Conservation (phyloP, 2,797 vertebrate species). For the Saxicola maurus region DNA sequence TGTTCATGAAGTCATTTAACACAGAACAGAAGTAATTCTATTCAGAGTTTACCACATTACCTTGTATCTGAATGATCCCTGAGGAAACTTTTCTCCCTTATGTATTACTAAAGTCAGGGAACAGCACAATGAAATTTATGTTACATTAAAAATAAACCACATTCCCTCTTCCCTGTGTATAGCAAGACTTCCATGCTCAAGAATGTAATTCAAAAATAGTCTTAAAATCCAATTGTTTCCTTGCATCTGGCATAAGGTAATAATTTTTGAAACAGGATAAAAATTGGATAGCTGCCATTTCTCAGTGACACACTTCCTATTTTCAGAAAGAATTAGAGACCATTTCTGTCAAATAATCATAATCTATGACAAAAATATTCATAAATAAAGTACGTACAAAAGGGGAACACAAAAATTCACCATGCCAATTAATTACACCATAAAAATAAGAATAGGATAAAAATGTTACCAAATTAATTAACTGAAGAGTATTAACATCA, state of each 20-base stretch:
- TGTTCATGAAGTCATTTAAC: background rate
- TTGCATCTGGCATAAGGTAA: background rate
- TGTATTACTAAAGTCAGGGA: background rate
- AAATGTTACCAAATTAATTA: background rate
- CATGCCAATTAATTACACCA: accelerated
- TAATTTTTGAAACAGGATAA: background rate
- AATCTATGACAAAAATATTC: background rate
- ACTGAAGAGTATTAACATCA: background rate
- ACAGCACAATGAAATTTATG: background rate
- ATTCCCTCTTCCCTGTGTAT: background rate
- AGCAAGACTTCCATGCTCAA: background rate
- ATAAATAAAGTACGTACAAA: background rate
- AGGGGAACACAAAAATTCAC: background rate
- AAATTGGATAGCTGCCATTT: background rate
- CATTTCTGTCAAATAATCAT: background rate
- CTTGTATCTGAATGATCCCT: background rate
- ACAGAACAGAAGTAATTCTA: background rate
- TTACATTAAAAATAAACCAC: background rate
- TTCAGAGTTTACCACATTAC: background rate
- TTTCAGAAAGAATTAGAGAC: background rate
- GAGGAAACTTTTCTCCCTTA: background rate
- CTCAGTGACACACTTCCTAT: background rate
- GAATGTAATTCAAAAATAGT: background rate
- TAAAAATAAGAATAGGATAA: background rate
- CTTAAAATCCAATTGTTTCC: background rate